A percentile compares a stretch with the other conserved stretches of the same genome.
phyloP scores from a whole-genome alignment of 2,888 invertebrate genomes.

The Sarcophaga caerulescens region DNA sequence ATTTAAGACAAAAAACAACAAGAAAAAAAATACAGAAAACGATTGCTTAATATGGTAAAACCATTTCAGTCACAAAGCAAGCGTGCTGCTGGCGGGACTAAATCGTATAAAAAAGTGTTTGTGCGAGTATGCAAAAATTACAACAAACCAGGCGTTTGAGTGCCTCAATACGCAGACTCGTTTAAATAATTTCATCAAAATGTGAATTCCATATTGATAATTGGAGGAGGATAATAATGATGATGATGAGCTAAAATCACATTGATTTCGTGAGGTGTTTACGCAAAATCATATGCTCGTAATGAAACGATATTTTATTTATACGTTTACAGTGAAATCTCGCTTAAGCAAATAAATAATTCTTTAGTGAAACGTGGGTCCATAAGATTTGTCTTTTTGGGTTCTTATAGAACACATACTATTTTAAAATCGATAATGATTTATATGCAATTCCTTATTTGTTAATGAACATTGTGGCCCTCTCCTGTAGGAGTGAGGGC shows the following conservation, averaged over 20 bases:
- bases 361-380: too few species aligned
- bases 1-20: not conserved
- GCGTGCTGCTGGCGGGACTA: conserved; percentile 15
- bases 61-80: not conserved
- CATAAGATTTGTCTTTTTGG: too few species aligned
- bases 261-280: conserved; percentile 59
- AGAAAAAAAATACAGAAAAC: not conserved
- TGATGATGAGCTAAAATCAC: not conserved
- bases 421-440: too few species aligned
- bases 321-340: not conserved
- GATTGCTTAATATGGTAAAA: conserved; percentile 41
- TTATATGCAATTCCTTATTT: too few species aligned
- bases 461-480: too few species aligned
- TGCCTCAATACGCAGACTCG: not conserved
- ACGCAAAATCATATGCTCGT: conserved; percentile 44
- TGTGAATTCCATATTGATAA: not conserved
- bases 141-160: not conserved
- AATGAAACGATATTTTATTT: not conserved
- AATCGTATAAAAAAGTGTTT: conserved; percentile 19
- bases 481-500: too few species aligned
- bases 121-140: conserved; percentile 37
- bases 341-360: too few species aligned
- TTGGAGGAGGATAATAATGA: not conserved
- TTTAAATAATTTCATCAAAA: not conserved
- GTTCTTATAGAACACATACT: too few species aligned